Evolutionary conservation across 2,888 invertebrate species (phyloP), one percentile per base, ranked within the genome.

Genomic region (Phortica magna): DNA sequence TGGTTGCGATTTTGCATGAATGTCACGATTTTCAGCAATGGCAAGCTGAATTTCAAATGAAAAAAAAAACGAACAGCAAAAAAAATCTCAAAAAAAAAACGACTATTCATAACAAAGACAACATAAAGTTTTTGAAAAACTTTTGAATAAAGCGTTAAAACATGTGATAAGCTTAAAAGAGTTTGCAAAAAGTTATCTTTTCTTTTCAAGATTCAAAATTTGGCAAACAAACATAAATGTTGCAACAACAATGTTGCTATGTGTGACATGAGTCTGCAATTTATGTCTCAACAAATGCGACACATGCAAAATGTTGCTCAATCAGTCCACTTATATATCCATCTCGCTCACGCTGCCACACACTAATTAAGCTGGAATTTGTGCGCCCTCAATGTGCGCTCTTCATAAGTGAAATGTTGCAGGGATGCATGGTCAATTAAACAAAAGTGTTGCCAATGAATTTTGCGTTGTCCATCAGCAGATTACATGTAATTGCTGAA

Each of bases 21-120:
- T 85, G 85, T 85, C 85, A 88, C 85, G 85, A 85, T 86, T 85
- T 83, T 77, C 7, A 12, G 14, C 48, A 9, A 48, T 77, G 80
- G 84, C 82, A 80, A 59, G 48, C 64, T 78, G 19, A 59, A 59
- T 17, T 9, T 59, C 59, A 59, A 59, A 17, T 78, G 79, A 83
- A 80, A 80, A 57, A 64, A 72, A 67, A 10, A 48, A 48, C 7
- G 43, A 48, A 48, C 9, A 48, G 48, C 48, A 59, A 71, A 31
- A 39, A 71, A 65, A 73, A 74, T 31, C 41, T 61, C 43, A 59
- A 43, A 83, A 76, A 68, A 78, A 77, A 77, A 78, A 71, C 77
- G 78, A 73, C 77, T 77, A 59, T 71, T 31, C 78, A 53, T 68
- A 64, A 73, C 64, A 76, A 43, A 19, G 70, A 76, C 53, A 76